Conservation (phyloP, 1,140 invertebrate species). For the Leptonema lineaticorne region DNA sequence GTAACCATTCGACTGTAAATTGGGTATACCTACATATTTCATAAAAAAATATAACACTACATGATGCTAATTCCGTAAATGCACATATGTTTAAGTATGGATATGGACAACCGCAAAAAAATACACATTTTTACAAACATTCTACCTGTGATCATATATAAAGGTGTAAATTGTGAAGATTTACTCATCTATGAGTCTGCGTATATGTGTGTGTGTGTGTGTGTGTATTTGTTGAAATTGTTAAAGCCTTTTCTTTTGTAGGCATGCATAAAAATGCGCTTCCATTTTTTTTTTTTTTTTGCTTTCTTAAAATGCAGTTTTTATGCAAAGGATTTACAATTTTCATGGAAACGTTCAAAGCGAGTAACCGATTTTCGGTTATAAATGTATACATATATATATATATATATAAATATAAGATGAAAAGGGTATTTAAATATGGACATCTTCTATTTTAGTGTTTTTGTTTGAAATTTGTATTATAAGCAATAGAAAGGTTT, state of each 20-base stretch:
- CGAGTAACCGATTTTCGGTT: too few relatives aligned
- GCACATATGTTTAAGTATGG: neutral
- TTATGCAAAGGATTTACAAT: too few relatives aligned
- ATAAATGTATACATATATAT: neutral
- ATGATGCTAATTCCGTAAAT: constrained; percentile 13
- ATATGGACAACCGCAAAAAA: constrained; percentile 9
- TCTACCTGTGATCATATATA: constrained; percentile 18
- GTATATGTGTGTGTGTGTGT: neutral
- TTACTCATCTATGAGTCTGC: too few relatives aligned
- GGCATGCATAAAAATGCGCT: too few relatives aligned
- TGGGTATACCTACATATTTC: too few relatives aligned
- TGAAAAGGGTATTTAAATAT: too few relatives aligned
- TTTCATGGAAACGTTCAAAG: too few relatives aligned
- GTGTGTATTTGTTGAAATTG: neutral
- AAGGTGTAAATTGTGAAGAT: constrained; percentile 21
- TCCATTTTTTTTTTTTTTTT: too few relatives aligned
- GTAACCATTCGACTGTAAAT: neutral
- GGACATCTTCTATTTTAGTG: too few relatives aligned
- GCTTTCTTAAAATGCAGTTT: too few relatives aligned
- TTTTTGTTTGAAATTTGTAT: neutral
- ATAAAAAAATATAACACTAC: too few relatives aligned
- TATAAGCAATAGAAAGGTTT: neutral
- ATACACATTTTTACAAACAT: neutral
- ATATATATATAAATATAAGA: neutral
- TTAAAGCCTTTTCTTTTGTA: too few relatives aligned